Evolutionary conservation across 2,113 vertebrate species (phyloP).

Genomic region (Hipposideros armiger): DNA sequence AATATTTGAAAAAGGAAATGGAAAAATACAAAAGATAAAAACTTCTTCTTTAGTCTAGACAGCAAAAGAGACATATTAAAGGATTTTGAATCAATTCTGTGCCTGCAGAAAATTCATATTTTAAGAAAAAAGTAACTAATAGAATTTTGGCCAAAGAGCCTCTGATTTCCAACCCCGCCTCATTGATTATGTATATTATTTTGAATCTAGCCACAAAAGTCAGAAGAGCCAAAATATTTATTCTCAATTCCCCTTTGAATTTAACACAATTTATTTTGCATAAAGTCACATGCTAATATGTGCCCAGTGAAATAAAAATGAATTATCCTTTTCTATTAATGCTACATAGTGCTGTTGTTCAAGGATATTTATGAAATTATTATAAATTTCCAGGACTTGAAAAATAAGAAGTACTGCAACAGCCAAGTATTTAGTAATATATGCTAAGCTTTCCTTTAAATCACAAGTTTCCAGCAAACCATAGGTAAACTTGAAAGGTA

Average conservation of each 20-base stretch:
- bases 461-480: constrained; percentile 69
- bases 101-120: not conserved
- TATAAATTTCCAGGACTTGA: constrained; percentile 71
- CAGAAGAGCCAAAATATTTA: constrained; percentile 41
- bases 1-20: constrained; percentile 55
- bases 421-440: constrained; percentile 32
- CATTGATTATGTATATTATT: constrained; percentile 20
- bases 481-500: constrained; percentile 68
- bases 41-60: not conserved
- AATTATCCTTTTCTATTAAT: constrained; percentile 56
- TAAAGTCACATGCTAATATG: not conserved
- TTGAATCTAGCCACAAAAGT: constrained; percentile 39
- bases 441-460: constrained; percentile 60
- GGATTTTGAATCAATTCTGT: constrained; percentile 40
- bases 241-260: constrained; percentile 34
- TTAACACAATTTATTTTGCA: constrained; percentile 17
- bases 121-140: not conserved
- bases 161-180: not conserved
- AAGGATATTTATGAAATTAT: constrained; percentile 69
- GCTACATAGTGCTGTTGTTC: constrained; percentile 53
- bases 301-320: constrained; percentile 27
- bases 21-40: not conserved
- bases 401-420: not conserved
- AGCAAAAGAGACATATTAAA: not conserved
- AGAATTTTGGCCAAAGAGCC: not conserved